Evolutionary conservation across 2,113 vertebrate genomes (phyloP).

Genomic region (Phrynosoma blainvillii): DNA sequence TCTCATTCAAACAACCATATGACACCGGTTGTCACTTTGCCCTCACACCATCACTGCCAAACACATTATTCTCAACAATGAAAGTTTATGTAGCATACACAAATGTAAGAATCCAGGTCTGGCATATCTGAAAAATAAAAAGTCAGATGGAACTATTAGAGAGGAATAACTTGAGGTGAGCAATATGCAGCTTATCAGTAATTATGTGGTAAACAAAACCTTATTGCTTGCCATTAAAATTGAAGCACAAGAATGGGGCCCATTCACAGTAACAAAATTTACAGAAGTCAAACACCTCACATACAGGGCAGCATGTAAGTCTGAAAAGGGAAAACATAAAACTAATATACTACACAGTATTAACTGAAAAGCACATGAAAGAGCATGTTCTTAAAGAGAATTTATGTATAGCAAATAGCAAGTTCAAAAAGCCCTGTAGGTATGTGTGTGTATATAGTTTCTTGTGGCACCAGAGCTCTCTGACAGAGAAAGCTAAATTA

Average conservation of each 20-base stretch:
- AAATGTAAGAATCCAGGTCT: background rate
- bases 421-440: background rate
- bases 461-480: no score
- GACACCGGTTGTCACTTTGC: no score
- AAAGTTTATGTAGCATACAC: background rate
- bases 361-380: background rate
- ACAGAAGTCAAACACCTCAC: background rate
- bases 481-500: no score
- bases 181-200: background rate
- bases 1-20: background rate
- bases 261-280: background rate
- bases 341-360: background rate
- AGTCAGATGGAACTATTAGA: background rate
- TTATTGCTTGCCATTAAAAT: background rate
- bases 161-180: background rate
- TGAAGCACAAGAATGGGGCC: background rate
- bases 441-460: no score
- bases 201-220: background rate
- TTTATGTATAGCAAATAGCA: background rate
- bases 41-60: background rate
- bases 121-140: background rate
- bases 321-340: no score
- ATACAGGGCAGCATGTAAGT: no score
- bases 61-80: background rate
- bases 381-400: background rate